Percentiles rank a stretch among this genome's conserved stretches.
These are phyloP conservation scores for Mellilla xanthometata DNA, from an alignment of 2,888 invertebrate genomes.

Conservation along the genomic window DNA sequence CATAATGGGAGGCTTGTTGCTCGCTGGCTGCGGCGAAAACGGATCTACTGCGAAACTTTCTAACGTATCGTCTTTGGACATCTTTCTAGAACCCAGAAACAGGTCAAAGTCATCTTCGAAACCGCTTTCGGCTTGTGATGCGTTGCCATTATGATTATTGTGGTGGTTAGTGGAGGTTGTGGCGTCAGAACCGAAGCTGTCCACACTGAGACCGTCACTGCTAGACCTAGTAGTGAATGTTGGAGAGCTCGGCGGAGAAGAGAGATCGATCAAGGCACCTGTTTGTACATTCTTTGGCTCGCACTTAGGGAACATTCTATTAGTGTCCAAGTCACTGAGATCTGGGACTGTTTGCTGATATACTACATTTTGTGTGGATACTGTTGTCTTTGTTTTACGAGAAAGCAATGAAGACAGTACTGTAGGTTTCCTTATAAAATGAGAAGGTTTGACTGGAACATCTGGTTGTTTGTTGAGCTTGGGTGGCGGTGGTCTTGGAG, in stretches of 20 bases:
- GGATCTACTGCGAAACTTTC: constrained; percentile 83
- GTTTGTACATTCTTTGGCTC: constrained; percentile 72
- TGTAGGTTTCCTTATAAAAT: constrained; percentile 76
- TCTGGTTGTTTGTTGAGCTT: constrained; percentile 72
- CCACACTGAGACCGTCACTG: constrained; percentile 88
- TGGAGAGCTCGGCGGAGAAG: constrained; percentile 89
- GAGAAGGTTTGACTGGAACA: constrained; percentile 75
- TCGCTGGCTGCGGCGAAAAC: constrained; percentile 72
- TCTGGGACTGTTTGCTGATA: constrained; percentile 47
- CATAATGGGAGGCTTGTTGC: constrained; percentile 58
- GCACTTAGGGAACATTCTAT: constrained; percentile 72
- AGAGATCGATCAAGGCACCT: constrained; percentile 86
- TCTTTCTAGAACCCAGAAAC: constrained; percentile 77
- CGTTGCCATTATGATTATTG: constrained; percentile 81
- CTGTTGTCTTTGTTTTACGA: constrained; percentile 59
- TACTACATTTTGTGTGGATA: constrained; percentile 37
- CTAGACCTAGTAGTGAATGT: constrained; percentile 88
- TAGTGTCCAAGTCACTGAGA: constrained; percentile 57
- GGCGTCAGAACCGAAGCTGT: constrained; percentile 89
- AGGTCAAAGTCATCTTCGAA: constrained; percentile 93
- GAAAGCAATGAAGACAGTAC: constrained; percentile 66
- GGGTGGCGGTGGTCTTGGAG: constrained; percentile 88
- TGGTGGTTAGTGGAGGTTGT: constrained; percentile 82
- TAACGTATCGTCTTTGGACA: constrained; percentile 60
- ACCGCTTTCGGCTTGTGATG: constrained; percentile 89